Percentiles rank a stretch among this genome's conserved stretches.
phyloP scores from a whole-genome alignment of 2,113 vertebrate genomes.

The Passer domesticus region DNA sequence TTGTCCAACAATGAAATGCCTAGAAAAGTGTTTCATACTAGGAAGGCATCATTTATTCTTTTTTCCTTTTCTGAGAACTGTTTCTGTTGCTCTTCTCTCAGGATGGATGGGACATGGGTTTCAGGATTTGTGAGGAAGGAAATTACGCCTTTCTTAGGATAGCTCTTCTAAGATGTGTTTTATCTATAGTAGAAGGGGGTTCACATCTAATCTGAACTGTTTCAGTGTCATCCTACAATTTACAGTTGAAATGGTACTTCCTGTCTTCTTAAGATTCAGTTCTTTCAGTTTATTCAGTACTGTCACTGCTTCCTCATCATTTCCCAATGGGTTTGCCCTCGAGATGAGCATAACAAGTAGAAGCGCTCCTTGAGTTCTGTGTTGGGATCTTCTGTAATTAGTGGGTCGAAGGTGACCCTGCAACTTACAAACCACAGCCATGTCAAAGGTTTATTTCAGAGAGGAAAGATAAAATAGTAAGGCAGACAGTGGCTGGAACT shows the following conservation, averaged over 20 bases:
- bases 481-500: neutral
- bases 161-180: neutral
- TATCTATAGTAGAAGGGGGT: neutral
- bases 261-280: neutral
- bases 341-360: neutral
- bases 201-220: neutral
- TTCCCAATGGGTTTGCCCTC: neutral
- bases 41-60: neutral
- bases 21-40: neutral
- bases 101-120: neutral
- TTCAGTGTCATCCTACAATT: neutral
- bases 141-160: constrained; percentile 1
- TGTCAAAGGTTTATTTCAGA: neutral
- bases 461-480: neutral
- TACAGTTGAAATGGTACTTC: neutral
- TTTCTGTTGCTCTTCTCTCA: neutral
- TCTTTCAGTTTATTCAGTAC: neutral
- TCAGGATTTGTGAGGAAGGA: neutral
- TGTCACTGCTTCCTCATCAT: neutral
- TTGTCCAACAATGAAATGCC: neutral
- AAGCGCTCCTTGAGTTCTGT: neutral
- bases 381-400: neutral
- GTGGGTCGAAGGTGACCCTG: neutral
- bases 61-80: neutral
- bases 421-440: neutral